Percentiles rank a stretch among this genome's conserved stretches.
Conservation (phyloP, 1,140 invertebrate species). For the Drosophila subpulchrella region DNA sequence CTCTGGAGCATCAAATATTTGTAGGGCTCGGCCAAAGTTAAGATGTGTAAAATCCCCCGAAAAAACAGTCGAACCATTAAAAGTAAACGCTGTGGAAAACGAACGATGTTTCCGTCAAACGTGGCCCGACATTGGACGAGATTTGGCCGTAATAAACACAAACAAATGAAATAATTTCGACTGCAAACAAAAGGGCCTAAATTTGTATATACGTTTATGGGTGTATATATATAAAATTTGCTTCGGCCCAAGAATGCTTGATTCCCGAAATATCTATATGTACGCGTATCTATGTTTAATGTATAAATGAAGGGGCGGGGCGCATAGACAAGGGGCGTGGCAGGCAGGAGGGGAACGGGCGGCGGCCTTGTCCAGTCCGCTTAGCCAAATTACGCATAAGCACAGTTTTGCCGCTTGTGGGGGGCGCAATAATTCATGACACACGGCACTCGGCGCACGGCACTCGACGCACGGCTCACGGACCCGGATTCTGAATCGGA, state of each 20-base stretch:
- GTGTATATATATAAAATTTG: background rate
- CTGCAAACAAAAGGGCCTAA: constrained; percentile 80
- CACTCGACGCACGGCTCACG: constrained; percentile 41
- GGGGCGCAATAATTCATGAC: constrained; percentile 74
- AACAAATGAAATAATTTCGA: constrained; percentile 83
- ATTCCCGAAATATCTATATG: constrained; percentile 28
- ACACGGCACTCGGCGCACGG: constrained; percentile 60
- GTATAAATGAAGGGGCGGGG: constrained; percentile 36
- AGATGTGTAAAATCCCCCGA: constrained; percentile 77
- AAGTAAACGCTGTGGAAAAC: constrained; percentile 80
- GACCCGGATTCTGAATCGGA: constrained; percentile 21
- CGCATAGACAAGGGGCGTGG: constrained; percentile 46
- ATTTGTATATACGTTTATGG: constrained; percentile 63
- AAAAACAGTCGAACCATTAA: constrained; percentile 67
- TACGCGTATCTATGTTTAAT: constrained; percentile 42
- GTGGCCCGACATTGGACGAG: constrained; percentile 60
- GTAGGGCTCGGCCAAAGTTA: constrained; percentile 76
- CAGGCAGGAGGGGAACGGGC: background rate
- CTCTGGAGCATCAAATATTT: constrained; percentile 77
- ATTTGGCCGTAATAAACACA: constrained; percentile 79
- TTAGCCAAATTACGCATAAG: constrained; percentile 76
- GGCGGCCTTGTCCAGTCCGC: constrained; percentile 38
- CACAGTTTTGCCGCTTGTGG: constrained; percentile 65
- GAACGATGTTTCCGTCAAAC: constrained; percentile 56
- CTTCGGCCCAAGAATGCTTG: constrained; percentile 16